Base-by-base conservation (phyloP, 2,113 vertebrate genomes). In the Ifrita kowaldi region DNA sequence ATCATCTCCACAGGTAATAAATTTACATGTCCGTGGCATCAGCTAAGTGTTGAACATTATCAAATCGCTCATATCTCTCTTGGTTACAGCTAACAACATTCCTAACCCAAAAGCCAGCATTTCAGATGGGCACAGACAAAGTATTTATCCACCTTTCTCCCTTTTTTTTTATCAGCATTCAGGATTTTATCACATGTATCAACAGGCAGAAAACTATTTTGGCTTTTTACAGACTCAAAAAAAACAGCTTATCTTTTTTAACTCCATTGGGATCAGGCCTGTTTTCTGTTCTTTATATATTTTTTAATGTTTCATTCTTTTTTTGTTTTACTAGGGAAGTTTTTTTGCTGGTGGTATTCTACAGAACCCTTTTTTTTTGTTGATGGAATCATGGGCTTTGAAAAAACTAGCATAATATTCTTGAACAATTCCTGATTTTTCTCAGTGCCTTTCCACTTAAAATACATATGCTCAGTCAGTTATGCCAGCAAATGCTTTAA, bases 391-490 rank as follows among this genome's bases (percentile, higher is more conserved):
- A 64, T 27, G 23, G 10, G 16, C 3, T 81, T 95, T 89, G 41
- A 77, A 75, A 91, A 32, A 95, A 42, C 24, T 35, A 69, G 32
- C 3, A 17, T 21, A n/a, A 77, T 92, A 80, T 88, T 93, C 82
- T 85, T 85, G 41, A 94, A 83, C 35, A 83, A 84, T 68, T 94
- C 22, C n/a, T 78, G 49, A 35, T 81, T 93, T 95, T 95, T 91
- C 62, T 87, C 33, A 77, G 44, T 0, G 0, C 9, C 18, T 91
- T 93, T 47, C 47, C 49, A 47, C 49, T 94, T 75, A 67, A 94
- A 93, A 89, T 69, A 26, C 35, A 30, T 69, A 64, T 69, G 28
- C 7, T 76, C 26, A 33, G 23, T 77, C 46, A 59, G 39, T 91
- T 87, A 71, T 17, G 49, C 57, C 81, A 87, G 37, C 8, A 93